Conservation (phyloP, 1,140 invertebrate genomes). For the Tachypleus tridentatus region DNA sequence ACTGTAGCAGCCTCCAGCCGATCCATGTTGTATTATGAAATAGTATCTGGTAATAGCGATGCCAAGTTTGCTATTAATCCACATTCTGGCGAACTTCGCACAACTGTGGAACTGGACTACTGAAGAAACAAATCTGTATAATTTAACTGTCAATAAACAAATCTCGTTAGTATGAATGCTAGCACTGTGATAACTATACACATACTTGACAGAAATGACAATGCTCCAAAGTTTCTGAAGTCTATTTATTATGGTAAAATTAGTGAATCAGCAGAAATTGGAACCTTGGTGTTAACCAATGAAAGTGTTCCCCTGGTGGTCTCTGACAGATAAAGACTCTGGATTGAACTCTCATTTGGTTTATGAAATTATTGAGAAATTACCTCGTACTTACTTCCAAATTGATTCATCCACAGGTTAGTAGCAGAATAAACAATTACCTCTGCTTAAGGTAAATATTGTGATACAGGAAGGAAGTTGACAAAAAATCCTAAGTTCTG, state of each 20-base stretch:
- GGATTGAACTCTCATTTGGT: constrained; percentile 66
- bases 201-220: constrained; percentile 54
- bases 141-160: constrained; percentile 67
- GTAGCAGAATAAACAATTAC: constrained; percentile 1
- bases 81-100: constrained; percentile 56
- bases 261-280: constrained; percentile 53
- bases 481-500: neutral
- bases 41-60: constrained; percentile 58
- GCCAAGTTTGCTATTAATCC: constrained; percentile 69
- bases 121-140: constrained; percentile 62
- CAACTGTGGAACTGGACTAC: constrained; percentile 62
- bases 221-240: constrained; percentile 60
- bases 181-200: constrained; percentile 33
- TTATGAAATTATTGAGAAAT: constrained; percentile 69
- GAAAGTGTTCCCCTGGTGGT: constrained; percentile 55
- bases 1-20: constrained; percentile 62
- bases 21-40: constrained; percentile 67
- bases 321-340: constrained; percentile 59
- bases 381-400: constrained; percentile 57
- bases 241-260: constrained; percentile 53
- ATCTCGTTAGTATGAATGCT: constrained; percentile 52
- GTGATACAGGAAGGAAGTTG: neutral
- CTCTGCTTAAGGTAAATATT: neutral
- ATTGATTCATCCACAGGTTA: constrained; percentile 70
- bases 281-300: constrained; percentile 55